Evolutionary conservation across 2,797 vertebrate species (phyloP).

Genomic region (Hylomyscus alleni): DNA sequence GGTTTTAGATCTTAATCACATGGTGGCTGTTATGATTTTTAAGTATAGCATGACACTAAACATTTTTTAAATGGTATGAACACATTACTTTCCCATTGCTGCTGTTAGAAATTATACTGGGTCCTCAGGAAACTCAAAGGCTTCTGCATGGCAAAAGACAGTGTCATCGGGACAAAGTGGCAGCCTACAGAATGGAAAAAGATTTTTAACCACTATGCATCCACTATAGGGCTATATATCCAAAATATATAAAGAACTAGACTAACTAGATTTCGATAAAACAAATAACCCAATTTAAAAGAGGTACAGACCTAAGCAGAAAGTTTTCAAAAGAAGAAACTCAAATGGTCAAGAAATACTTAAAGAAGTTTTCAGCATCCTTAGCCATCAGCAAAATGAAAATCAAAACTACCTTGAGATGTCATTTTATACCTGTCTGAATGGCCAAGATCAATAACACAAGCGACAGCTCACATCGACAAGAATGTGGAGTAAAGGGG

Average conservation of each 20-base stretch:
- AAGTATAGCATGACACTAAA: constrained; percentile 17
- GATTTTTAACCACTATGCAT: neutral
- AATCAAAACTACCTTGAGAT: neutral
- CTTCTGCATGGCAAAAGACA: neutral
- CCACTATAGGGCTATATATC: neutral
- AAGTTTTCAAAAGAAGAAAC: neutral
- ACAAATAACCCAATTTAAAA: neutral
- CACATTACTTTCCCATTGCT: neutral
- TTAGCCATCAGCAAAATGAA: neutral
- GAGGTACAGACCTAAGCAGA: neutral
- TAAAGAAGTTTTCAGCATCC: neutral
- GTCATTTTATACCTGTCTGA: neutral
- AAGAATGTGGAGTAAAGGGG: no score
- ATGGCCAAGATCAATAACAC: neutral
- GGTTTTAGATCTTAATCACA: neutral
- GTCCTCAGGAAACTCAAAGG: neutral
- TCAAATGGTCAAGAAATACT: neutral
- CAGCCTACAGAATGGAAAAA: neutral
- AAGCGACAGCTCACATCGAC: neutral
- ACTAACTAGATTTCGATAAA: neutral
- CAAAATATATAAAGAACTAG: neutral
- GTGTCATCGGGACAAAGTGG: neutral
- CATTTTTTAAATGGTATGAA: neutral
- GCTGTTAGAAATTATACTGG: neutral
- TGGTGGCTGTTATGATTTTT: neutral